Conservation (phyloP, 2,888 invertebrate genomes). For the Griposia aprilina region DNA sequence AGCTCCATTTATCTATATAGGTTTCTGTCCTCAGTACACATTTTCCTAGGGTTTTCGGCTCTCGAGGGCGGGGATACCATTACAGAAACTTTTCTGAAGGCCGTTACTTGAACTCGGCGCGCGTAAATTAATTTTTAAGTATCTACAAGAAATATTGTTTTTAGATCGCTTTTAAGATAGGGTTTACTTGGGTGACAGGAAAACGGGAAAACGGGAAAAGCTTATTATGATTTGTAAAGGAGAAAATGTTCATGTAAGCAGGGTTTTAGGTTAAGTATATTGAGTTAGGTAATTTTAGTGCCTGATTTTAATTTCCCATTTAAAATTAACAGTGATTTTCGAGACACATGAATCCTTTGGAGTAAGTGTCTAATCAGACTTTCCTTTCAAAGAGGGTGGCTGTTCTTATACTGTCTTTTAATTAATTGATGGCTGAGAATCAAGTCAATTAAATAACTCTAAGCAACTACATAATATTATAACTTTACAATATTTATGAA, state of each 20-base stretch:
- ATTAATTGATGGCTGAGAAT: background rate
- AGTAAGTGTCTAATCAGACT: background rate
- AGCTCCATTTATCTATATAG: constrained; percentile 65
- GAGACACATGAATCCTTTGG: background rate
- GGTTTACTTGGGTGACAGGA: constrained; percentile 39
- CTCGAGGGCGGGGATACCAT: constrained; percentile 32
- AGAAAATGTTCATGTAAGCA: constrained; percentile 38
- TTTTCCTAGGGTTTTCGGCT: constrained; percentile 38
- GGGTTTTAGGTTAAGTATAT: constrained; percentile 16
- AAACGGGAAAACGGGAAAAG: constrained; percentile 29
- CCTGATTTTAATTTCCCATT: background rate
- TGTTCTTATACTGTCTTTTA: background rate
- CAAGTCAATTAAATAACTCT: background rate
- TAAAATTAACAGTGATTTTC: background rate
- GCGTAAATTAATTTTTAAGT: constrained; percentile 59
- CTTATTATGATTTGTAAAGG: constrained; percentile 38
- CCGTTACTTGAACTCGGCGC: constrained; percentile 39
- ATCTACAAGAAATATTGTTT: constrained; percentile 59
- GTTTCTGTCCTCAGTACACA: constrained; percentile 46
- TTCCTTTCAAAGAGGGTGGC: background rate
- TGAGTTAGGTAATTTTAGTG: constrained; percentile 13
- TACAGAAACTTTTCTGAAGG: constrained; percentile 50
- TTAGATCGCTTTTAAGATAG: constrained; percentile 48
- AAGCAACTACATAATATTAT: background rate
- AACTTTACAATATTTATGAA: background rate